Percentiles rank a stretch among this genome's conserved stretches.
These are phyloP conservation scores for Dynastes tityus DNA, from an alignment of 2,888 invertebrate species.

Conservation along the genomic window DNA sequence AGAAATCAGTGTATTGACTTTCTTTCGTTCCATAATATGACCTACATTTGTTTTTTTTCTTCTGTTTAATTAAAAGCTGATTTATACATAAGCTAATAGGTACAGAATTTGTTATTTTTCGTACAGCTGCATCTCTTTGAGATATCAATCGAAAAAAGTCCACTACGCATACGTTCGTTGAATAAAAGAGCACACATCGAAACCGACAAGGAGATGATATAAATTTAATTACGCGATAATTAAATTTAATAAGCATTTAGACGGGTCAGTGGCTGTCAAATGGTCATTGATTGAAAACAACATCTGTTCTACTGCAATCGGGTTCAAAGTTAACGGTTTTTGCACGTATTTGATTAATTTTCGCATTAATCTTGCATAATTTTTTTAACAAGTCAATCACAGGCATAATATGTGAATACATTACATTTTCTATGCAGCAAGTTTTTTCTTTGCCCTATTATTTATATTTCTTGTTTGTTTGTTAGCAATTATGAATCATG, in stretches of 20 bases:
- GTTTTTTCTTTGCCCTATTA: too few species aligned
- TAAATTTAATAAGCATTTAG: conserved; percentile 41
- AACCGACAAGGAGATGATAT: conserved; percentile 33
- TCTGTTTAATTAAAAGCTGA: not conserved
- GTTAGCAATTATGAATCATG: too few species aligned
- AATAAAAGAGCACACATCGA: conserved; percentile 1
- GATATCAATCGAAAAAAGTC: conserved; percentile 18
- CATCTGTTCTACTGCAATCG: conserved; percentile 10
- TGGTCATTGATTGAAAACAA: conserved; percentile 36
- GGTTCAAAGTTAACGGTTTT: conserved; percentile 40
- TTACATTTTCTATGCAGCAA: too few species aligned
- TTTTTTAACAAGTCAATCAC: not conserved
- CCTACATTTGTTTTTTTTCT: not conserved
- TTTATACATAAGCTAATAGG: too few species aligned
- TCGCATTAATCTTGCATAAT: conserved; percentile 17
- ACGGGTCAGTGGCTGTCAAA: conserved; percentile 41
- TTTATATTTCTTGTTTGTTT: too few species aligned
- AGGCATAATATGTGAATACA: too few species aligned
- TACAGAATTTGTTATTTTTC: not conserved
- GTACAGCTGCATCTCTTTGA: not conserved
- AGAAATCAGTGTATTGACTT: not conserved
- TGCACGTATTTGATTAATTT: conserved; percentile 13
- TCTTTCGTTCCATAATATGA: not conserved
- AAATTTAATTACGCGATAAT: conserved; percentile 43
- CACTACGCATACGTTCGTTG: not conserved